Base-by-base conservation (phyloP, 1,140 invertebrate genomes). In the Vanessa tameamea region DNA sequence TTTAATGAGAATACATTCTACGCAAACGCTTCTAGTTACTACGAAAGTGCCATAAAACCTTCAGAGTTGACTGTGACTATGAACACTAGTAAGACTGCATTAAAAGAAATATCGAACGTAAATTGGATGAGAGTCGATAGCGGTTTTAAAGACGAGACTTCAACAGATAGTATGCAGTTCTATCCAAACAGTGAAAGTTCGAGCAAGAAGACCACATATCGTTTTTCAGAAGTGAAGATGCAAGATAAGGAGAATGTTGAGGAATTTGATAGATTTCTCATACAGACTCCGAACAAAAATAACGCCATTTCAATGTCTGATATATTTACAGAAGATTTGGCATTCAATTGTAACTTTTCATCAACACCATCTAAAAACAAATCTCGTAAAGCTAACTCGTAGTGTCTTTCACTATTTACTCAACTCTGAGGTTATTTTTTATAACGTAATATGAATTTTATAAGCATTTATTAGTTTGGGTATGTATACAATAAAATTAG, bases 331-430 rank as follows among this genome's bases (percentile, higher is more conserved):
- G 92, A 93, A 13, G 92, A 93, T 61, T 84, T 93, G 83, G 89
- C 89, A 1, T 89, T 93, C 64, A 91, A 91, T 64, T 92, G 89
- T 75, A 93, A 93, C 74, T 93, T 90, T 69, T 93, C 92, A 8
- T 93, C 92, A 0, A 93, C 92, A 11, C 92, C 92, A 6, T 93
- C 91, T 1, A 93, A 92, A 76, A 93, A 83, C 75, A 91, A 91
- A 61, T 77, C 82, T 9, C 85, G 87, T 8, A 88, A 84, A 78
- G 72, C 85, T 16, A 82, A 86, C 77, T 85, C 78, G 23, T 87
- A 85, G 57, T 69, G 16, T 53, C 15, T 55, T 15, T 55, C 65
- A 43, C 31, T 23, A 31, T 67, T 23, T 13, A 50, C 55, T 73
- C 65, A 26, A 16, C 14, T 50, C 55, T 63, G 47, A 68, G 65